These are phyloP conservation scores for Colaptes auratus DNA, from an alignment of 2,113 vertebrate genomes.

Conservation along the genomic window DNA sequence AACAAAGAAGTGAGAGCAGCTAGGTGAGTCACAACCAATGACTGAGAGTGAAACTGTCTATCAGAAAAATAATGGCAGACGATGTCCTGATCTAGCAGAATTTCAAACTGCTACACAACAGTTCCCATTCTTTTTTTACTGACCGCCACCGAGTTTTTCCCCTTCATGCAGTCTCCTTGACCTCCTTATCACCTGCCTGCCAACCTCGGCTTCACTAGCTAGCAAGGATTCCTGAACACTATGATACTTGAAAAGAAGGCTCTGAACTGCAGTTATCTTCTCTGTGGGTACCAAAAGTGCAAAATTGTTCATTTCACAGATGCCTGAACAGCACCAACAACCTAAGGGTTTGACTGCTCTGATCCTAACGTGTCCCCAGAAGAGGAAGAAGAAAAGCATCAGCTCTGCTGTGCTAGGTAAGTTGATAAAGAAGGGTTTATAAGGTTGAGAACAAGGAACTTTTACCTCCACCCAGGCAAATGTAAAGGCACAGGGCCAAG, in stretches of 20 bases:
- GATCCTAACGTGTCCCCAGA: rapidly evolving
- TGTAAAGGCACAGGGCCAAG: neutral
- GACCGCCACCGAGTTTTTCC: rapidly evolving
- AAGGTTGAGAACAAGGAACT: neutral
- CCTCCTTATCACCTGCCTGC: neutral
- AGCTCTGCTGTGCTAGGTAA: neutral
- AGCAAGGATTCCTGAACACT: neutral
- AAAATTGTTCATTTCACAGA: rapidly evolving
- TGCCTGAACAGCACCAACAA: neutral
- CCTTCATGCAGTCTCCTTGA: neutral
- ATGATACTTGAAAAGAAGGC: neutral
- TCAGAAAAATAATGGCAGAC: neutral
- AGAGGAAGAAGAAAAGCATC: neutral
- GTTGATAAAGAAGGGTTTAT: neutral
- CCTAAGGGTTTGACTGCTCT: neutral
- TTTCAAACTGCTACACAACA: neutral
- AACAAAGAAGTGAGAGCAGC: neutral
- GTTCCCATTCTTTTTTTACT: neutral
- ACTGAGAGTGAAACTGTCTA: rapidly evolving
- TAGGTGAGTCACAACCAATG: neutral
- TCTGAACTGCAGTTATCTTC: neutral
- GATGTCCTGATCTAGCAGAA: neutral
- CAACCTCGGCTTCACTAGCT: neutral
- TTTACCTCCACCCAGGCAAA: neutral
- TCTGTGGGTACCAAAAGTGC: neutral